Base-by-base conservation (phyloP, 2,113 vertebrate species). In the Brienomyrus longianalis region DNA sequence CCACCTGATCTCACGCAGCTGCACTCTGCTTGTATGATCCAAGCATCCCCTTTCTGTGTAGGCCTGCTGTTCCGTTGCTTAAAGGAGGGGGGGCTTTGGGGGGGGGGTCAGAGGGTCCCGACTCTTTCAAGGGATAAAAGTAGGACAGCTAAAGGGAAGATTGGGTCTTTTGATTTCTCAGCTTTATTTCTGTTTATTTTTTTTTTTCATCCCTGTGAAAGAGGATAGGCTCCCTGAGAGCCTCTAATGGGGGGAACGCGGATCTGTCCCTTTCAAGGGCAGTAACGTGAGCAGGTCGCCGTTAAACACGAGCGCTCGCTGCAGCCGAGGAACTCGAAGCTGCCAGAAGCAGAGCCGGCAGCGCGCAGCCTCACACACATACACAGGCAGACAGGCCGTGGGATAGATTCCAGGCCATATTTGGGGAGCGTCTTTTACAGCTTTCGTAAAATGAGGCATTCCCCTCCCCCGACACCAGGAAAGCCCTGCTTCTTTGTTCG, bases 201-300 rank as follows among this genome's bases (percentile, higher is more conserved):
- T 74, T 66, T 88, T 59, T 56, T 27, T 15, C 35, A 59, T 43
- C 45, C 23, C 80, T 11, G 52, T n/a, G 51, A 54, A 43, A 85
- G 51, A 17, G 51, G 89, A 62, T 54, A 85, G 39, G 39, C 1
- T 59, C 47, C n/a, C 35, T 83, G 50, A 54, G 48, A 21, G 31
- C 17, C 52, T 62, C 80, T 89, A 45, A 89, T 83, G 39, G 88
- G 89, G 52, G 6, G 17, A 35, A 8, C 39, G 39, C 2, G 11
- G 89, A n/a, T 27, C 19, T 51, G 21, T 62, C 77, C 23, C 4
- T 84, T 85, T 89, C 54, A 88, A 88, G 89, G 80, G 23, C 77
- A 85, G 89, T 48, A 85, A 89, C 23, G 43, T 54, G 80, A 89
- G 89, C 89, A 31, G 77, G 39, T 56, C 48, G 47, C 23, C 47